These are phyloP conservation scores for Leuciscus waleckii DNA, from an alignment of 2,797 vertebrate genomes.

Conservation along the genomic window DNA sequence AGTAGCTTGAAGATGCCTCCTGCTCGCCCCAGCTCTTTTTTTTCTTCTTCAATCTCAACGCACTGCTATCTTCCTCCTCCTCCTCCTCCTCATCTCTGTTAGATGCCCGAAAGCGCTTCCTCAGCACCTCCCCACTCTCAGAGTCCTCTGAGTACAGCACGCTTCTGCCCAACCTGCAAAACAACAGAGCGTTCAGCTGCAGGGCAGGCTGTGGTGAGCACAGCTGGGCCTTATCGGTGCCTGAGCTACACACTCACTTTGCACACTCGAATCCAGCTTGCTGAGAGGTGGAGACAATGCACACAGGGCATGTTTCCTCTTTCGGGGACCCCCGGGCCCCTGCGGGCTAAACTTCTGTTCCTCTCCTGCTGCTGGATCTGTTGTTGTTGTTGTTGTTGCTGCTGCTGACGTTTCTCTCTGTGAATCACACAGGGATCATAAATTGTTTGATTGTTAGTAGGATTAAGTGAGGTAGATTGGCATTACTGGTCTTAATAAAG, in stretches of 20 bases:
- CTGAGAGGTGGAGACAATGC: conserved; percentile 83
- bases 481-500: background rate
- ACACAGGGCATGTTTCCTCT: conserved; percentile 88
- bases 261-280: conserved; percentile 88
- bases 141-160: conserved; percentile 90
- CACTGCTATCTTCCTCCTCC: conserved; percentile 67
- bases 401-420: conserved; percentile 78
- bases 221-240: background rate
- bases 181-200: conserved; percentile 43
- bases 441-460: conserved; percentile 33
- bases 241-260: conserved; percentile 85
- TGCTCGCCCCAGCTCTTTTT: conserved; percentile 88
- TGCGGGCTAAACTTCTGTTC: conserved; percentile 89
- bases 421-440: conserved; percentile 19
- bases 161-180: conserved; percentile 82
- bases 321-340: conserved; percentile 95
- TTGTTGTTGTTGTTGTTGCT: conserved; percentile 67
- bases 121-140: conserved; percentile 86
- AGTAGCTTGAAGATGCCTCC: conserved; percentile 80
- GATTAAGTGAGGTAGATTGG: background rate
- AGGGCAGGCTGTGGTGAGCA: background rate
- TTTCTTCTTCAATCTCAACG: conserved; percentile 82
- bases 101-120: conserved; percentile 85
- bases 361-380: conserved; percentile 88
- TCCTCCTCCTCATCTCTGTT: conserved; percentile 82